Conservation (phyloP, 2,113 vertebrate genomes). For the Myrmecophaga tridactyla region DNA sequence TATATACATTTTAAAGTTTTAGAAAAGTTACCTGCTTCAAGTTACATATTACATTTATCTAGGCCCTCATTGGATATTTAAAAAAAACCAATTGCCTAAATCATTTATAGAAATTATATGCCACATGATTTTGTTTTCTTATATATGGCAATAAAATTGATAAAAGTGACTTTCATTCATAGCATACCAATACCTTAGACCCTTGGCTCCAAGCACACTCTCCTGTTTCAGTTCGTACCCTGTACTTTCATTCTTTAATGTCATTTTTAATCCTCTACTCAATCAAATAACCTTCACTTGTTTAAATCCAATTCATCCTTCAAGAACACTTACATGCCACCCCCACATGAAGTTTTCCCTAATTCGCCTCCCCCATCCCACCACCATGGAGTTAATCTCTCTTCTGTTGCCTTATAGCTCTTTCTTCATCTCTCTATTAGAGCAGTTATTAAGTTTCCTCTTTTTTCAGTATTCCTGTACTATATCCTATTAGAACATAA, state of each 20-base stretch:
- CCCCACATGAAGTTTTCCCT: constrained; percentile 13
- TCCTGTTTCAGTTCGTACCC: background rate
- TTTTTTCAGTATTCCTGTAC: background rate
- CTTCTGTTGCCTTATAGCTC: background rate
- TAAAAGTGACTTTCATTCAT: background rate
- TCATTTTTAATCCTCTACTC: constrained; percentile 5
- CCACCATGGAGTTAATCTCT: background rate
- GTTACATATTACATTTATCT: background rate
- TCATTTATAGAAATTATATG: background rate
- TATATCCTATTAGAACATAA: background rate
- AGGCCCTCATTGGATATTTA: background rate
- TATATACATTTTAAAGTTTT: background rate
- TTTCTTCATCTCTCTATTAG: constrained; percentile 23
- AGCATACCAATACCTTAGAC: background rate
- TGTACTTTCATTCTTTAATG: background rate
- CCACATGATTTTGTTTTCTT: background rate
- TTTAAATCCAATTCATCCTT: constrained; percentile 57
- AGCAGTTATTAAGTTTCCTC: background rate
- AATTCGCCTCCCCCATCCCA: background rate
- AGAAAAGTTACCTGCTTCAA: background rate
- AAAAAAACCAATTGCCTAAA: background rate
- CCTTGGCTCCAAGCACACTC: background rate
- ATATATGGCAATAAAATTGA: constrained; percentile 28
- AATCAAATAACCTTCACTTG: constrained; percentile 34
- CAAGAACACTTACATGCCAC: constrained; percentile 14